Percentiles rank a stretch among this genome's conserved stretches.
phyloP scores from a whole-genome alignment of 2,888 invertebrate species.

The Holacanthella duospinosa region DNA sequence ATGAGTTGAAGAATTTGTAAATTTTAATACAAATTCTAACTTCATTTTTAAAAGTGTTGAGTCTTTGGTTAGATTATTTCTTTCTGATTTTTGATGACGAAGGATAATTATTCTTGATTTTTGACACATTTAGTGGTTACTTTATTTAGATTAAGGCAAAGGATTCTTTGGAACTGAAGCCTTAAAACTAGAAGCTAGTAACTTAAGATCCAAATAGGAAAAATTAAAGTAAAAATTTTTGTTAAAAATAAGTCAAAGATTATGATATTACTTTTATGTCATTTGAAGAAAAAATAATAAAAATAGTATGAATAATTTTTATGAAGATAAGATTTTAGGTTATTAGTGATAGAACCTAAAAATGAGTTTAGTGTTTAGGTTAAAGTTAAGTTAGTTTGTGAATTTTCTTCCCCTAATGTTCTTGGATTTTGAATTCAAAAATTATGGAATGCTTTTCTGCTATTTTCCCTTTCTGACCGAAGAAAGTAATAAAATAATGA shows the following conservation, averaged over 20 bases:
- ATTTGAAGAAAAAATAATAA: too few relatives aligned
- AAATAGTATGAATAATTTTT: too few relatives aligned
- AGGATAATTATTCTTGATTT: neutral
- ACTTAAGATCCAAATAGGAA: neutral
- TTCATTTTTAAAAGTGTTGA: neutral
- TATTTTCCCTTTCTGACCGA: too few relatives aligned
- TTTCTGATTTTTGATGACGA: neutral
- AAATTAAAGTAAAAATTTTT: neutral
- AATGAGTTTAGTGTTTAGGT: too few relatives aligned
- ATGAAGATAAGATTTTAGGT: neutral
- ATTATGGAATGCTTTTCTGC: too few relatives aligned
- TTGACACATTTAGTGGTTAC: neutral
- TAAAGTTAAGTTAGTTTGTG: too few relatives aligned
- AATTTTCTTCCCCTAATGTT: too few relatives aligned
- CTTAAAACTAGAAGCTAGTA: neutral
- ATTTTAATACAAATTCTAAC: neutral
- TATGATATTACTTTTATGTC: too few relatives aligned
- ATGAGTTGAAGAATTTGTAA: neutral
- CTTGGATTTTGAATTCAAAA: neutral
- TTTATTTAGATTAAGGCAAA: neutral
- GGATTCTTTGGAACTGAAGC: neutral
- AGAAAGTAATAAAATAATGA: neutral
- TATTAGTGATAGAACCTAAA: neutral
- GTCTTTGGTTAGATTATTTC: neutral
- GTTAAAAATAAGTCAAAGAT: too few relatives aligned